Conservation (phyloP, 2,888 invertebrate genomes). For the Sylvicola fuscatus region DNA sequence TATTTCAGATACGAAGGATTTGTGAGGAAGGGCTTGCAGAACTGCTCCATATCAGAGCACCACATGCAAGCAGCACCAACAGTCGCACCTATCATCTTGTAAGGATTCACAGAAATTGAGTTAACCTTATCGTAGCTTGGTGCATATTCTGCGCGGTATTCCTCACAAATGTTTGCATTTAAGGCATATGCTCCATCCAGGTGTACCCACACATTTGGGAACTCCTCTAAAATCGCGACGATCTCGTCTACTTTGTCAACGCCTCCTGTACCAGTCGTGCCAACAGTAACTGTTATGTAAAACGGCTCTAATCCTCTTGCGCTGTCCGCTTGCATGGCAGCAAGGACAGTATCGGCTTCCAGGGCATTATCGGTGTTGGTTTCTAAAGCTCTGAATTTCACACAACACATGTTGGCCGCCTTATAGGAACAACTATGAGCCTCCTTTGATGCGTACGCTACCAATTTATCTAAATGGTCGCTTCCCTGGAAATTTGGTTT, state of each 20-base stretch:
- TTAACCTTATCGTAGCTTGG: too few relatives aligned
- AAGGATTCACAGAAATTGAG: too few relatives aligned
- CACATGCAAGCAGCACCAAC: too few relatives aligned
- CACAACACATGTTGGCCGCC: too few relatives aligned
- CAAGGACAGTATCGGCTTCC: slow-evolving; percentile 50
- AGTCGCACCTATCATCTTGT: too few relatives aligned
- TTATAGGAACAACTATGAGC: too few relatives aligned
- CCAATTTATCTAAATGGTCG: slow-evolving; percentile 55
- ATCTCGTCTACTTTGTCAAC: slow-evolving; percentile 82
- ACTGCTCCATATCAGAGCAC: too few relatives aligned
- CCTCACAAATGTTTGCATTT: slow-evolving; percentile 91
- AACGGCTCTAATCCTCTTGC: slow-evolving; percentile 86
- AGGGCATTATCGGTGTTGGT: slow-evolving; percentile 52
- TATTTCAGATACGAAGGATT: slow-evolving; percentile 93
- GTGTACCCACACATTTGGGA: slow-evolving; percentile 73
- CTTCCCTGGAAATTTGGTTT: slow-evolving; percentile 56
- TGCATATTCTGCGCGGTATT: too few relatives aligned
- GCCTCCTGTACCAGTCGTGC: slow-evolving; percentile 90
- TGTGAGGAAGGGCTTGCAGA: too few relatives aligned
- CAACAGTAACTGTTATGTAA: slow-evolving; percentile 78
- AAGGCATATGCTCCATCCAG: slow-evolving; percentile 96
- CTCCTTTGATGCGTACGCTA: slow-evolving; percentile 75
- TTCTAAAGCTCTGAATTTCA: slow-evolving; percentile 50
- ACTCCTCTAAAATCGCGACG: slow-evolving; percentile 69
- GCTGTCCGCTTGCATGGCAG: slow-evolving; percentile 67